phyloP scores from a whole-genome alignment of 1,140 invertebrate species.

The Saccostrea glomerata region DNA sequence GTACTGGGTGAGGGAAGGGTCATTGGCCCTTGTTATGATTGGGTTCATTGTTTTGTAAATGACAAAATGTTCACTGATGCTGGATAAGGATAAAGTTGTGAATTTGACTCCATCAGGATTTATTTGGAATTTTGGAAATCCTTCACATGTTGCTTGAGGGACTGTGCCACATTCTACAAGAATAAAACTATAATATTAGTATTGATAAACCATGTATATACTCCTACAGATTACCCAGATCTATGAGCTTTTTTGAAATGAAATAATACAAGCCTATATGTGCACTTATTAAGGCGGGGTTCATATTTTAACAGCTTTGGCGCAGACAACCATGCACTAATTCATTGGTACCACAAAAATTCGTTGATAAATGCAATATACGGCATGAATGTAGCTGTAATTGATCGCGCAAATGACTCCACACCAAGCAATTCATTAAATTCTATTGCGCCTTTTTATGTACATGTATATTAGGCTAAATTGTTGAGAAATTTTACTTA shows the following conservation, averaged over 20 bases:
- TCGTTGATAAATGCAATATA: too few relatives aligned
- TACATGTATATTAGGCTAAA: too few relatives aligned
- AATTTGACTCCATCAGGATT: slow-evolving; percentile 41
- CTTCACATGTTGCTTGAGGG: not conserved
- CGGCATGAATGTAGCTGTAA: too few relatives aligned
- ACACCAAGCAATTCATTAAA: too few relatives aligned
- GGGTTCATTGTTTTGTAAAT: not conserved
- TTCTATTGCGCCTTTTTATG: too few relatives aligned
- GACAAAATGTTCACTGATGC: not conserved
- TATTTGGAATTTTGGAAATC: slow-evolving; percentile 46
- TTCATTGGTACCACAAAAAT: not conserved
- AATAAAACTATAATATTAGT: not conserved
- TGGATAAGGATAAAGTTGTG: not conserved
- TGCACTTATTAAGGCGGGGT: too few relatives aligned
- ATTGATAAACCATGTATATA: not conserved
- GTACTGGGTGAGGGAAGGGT: slow-evolving; percentile 30
- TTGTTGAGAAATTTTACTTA: not conserved
- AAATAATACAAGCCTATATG: too few relatives aligned
- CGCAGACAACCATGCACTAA: too few relatives aligned
- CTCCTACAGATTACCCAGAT: not conserved
- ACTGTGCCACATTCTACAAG: slow-evolving; percentile 41
- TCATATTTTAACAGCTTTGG: not conserved
- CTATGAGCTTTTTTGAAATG: too few relatives aligned
- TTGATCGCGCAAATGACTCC: too few relatives aligned
- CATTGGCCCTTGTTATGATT: slow-evolving; percentile 16